Conservation (phyloP, 2,888 invertebrate genomes). For the Caenorhabditis sp. region DNA sequence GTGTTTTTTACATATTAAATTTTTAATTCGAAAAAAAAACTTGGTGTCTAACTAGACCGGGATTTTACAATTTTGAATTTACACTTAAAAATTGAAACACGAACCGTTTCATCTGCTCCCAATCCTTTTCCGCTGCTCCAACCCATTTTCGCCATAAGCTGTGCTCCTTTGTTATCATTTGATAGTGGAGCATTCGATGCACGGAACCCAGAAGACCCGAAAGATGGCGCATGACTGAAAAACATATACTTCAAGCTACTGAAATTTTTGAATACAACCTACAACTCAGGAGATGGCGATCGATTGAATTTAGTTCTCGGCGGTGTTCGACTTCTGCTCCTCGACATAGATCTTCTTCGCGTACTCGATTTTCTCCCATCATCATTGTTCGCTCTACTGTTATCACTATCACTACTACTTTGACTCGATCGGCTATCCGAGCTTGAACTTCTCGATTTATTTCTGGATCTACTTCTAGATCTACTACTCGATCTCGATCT, state of each 20-base stretch:
- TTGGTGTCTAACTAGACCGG: too few relatives aligned
- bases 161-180: constrained; percentile 93
- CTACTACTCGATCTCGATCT: not conserved
- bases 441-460: constrained; percentile 7
- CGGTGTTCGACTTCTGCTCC: constrained; percentile 9
- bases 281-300: constrained; percentile 9
- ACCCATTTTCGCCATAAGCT: constrained; percentile 93
- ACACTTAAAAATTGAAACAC: too few relatives aligned
- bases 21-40: too few relatives aligned
- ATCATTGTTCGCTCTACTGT: not conserved
- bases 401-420: constrained; percentile 8
- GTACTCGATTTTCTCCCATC: not conserved
- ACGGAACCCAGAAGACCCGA: constrained; percentile 6
- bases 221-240: constrained; percentile 8
- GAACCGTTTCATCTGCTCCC: constrained; percentile 87
- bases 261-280: not conserved
- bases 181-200: constrained; percentile 74
- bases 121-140: constrained; percentile 90
- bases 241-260: not conserved
- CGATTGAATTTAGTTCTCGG: constrained; percentile 7
- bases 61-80: too few relatives aligned
- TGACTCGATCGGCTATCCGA: not conserved
- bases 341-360: constrained; percentile 3
- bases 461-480: not conserved
- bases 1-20: too few relatives aligned